Base-by-base conservation (phyloP, 1,140 invertebrate species). In the Lutraria rhynchaena region DNA sequence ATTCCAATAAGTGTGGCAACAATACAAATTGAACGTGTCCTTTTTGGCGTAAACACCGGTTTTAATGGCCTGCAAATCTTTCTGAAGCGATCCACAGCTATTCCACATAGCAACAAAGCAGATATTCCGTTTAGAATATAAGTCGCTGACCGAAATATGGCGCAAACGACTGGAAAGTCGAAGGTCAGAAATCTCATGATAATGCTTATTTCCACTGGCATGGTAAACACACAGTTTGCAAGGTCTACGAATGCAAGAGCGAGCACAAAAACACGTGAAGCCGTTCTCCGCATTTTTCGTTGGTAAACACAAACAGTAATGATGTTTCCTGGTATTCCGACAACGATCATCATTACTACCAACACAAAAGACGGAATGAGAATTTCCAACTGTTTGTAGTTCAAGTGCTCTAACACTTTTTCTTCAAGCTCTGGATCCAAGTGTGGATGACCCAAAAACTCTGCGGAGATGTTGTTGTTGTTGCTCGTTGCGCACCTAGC, bases 101-200 rank as follows among this genome's bases (percentile, higher is more conserved):
- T 80, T 0, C 58, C 73, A 33, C 74, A 60, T 11, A 86, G 69
- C 24, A 82, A 19, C 17, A 83, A 73, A 22, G 81, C 49, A 0
- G 88, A 81, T 15, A 80, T 81, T 49, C 85, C 86, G 46, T 87
- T 89, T 37, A 86, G 80, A 44, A 83, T 49, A 67, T 86, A 89
- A 0, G 86, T 86, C 24, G 81, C 35, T 53, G 86, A 85, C 11
- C 86, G 60, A 15, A 82, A 75, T 22, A 86, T 53, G 27, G 81
- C 83, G 65, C 88, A 89, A 27, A 85, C 57, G 9, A 65, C 51
- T 27, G 76, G 82, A 13, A 49, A 71, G 13, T 82, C 82, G 31
- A 87, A 87, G 24, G 81, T 82, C 65, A 77, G 87, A 51, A 27
- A 75, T 0, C 46, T 81, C 1, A 55, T 11, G 55, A 87, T 81